Evolutionary conservation across 35 echinoderm and acorn worm species (phyloP), one percentile per base, ranked within the genome.

Genomic region (Apostichopus japonicus): DNA sequence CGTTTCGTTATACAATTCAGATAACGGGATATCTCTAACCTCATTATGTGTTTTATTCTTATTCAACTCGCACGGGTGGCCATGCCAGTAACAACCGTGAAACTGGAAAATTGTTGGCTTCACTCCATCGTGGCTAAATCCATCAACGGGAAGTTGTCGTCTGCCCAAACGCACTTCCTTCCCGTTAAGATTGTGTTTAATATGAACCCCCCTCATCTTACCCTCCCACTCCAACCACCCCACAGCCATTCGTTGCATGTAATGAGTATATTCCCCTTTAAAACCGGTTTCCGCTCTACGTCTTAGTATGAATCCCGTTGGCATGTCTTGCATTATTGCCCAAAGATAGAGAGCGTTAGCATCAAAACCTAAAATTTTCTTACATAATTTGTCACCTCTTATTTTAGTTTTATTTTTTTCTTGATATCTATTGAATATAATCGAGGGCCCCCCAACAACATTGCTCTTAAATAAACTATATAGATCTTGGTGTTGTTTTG

Each of bases 321-420:
- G 77, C 93, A 82, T 94, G 24, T 94, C 58, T 51, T 94, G 93
- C 59, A 54, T 90, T 5, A 94, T 15, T 16, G 93, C 75, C 86
- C 86, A 94, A 15, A 94, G 77, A 90, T 94, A 94, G 5, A 94
- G 54, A 0, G 77, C 87, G 27, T 90, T 94, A 22, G 86, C 93
- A 58, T 94, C 93, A 90, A 91, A 90, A 15, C 87, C 76, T 56
- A 81, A 10, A 52, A 83, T 81, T 79, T 94, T 70, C 65, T 90
- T 77, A 56, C 93, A 93, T 10, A 90, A 10, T 89, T 90, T 90
- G 62, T 65, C 72, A 15, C 86, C 86, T 16, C 92, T 72, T 19
- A 44, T 78, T 61, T 61, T 61, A 8, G 57, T 61, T 61, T 61
- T 11, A 79, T 16, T 17, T 53, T 79, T 91, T 52, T 91, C 90